Evolutionary conservation across 2,888 invertebrate genomes (phyloP), one percentile per base, ranked within the genome.

Genomic region (Drosophila mulleri): DNA sequence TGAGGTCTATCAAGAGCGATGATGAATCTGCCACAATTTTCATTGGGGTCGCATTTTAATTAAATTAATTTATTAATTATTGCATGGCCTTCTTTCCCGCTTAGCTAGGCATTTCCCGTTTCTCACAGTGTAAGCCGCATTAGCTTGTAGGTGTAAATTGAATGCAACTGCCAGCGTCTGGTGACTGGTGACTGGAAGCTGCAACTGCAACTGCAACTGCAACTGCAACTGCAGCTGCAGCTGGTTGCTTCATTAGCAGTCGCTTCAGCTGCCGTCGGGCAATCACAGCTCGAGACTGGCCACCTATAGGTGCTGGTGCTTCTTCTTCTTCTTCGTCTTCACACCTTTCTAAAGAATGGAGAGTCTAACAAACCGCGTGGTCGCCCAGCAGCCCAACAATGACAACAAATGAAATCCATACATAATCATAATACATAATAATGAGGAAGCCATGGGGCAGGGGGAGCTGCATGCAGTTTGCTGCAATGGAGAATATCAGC

Each of bases 351-450:
- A 37, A 64, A 59, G 63, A 60, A 65, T 54, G 57, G 54, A 59
- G 60, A 45, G 62, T 41, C 61, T 53, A 63, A 45, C 64, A 73
- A 80, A 48, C 54, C 72, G 65, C 63, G 53, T 54, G 56, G 61
- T 56, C 52, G 41, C 26, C 67, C 29, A 37, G 45, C 32, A 26
- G 54, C 20, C 47, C 41, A 62, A 75, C 75, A 75, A 75, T 75
- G 82, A 73, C 83, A 80, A 72, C 80, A 81, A 81, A 83, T 83
- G 83, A 80, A 69, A 80, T 76, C 77, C 80, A 82, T 82, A 80
- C 83, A 82, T 82, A 82, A 83, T 81, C 83, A 81, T 81, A 83
- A 85, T 76, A 69, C 80, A 83, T 81, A 74, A 80, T 81, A 80
- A 80, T 83, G 69, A 70, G 64, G 0, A 7, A 11, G 23, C 23